phyloP scores from a whole-genome alignment of 30 jellyfish, hydroid and myxozoan species.

The Aurelia sp. region DNA sequence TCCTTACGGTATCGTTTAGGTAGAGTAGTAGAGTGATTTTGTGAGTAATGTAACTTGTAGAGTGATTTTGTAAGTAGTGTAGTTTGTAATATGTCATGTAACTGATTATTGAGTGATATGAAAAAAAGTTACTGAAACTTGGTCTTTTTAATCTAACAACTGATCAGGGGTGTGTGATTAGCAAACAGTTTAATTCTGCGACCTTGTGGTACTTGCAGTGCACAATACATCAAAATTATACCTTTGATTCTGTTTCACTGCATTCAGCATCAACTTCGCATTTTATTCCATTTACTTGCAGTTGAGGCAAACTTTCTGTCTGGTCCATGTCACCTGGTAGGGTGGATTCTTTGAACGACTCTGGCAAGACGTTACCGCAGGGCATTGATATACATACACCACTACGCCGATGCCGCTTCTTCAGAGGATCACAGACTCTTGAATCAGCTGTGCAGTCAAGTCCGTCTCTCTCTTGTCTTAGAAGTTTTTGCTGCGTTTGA shows the following conservation, averaged over 20 bases:
- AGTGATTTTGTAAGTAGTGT: too few species aligned
- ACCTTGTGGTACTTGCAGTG: too few species aligned
- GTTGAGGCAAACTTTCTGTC: constrained; percentile 12
- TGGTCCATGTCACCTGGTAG: constrained; percentile 8
- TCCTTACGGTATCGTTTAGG: too few species aligned
- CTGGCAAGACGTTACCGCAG: constrained; percentile 11
- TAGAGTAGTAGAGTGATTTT: too few species aligned
- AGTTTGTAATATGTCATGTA: too few species aligned
- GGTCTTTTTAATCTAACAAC: too few species aligned
- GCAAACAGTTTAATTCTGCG: too few species aligned
- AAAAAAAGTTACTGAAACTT: too few species aligned
- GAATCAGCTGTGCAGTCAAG: neutral
- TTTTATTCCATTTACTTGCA: constrained; percentile 45
- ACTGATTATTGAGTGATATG: too few species aligned
- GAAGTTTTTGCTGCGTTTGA: neutral
- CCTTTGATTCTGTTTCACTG: constrained; percentile 18
- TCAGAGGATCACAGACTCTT: neutral
- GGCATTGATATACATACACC: constrained; percentile 69
- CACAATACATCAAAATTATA: neutral
- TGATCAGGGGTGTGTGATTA: too few species aligned
- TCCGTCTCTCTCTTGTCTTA: neutral
- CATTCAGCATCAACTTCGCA: constrained; percentile 37
- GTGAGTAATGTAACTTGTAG: too few species aligned
- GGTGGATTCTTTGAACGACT: constrained; percentile 10
- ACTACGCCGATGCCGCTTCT: constrained; percentile 54